Base-by-base conservation (phyloP, 2,888 invertebrate genomes). In the Polydrusus pterygomalis region DNA sequence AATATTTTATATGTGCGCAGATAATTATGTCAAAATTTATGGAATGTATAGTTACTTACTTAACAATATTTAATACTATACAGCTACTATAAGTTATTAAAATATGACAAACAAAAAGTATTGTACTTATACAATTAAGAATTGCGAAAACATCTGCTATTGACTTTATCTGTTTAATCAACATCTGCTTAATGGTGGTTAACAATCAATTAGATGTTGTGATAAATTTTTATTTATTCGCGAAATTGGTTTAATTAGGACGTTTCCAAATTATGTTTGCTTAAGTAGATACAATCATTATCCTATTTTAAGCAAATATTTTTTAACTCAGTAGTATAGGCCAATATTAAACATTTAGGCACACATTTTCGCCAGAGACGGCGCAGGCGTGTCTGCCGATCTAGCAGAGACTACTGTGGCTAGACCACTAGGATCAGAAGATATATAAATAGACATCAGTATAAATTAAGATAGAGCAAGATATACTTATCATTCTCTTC, bases 131-230 rank as follows among this genome's bases (percentile, higher is more conserved):
- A 49, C 78, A 75, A 78, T 78, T 76, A 76, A 68, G 74, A 77
- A 70, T 75, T 65, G 72, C 67, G 71, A 70, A 78, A 78, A 78
- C 79, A 79, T 78, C 79, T 79, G 79, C 78, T 70, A 60, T 74
- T 49, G 70, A 69, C 43, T 76, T 81, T 81, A 81, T 79, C 80
- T 74, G 74, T 34, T 18, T 38, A 74, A 78, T 79, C 77, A 76
- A 79, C 81, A 81, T 80, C 81, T 80, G 81, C 81, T 68, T 77
- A 78, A 79, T 81, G 73, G 78, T 74, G 71, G 79, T 74, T 78
- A 77, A 77, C 70, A 77, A 79, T 79, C 78, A 79, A 78, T 79
- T 79, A 79, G 69, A 69, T 69, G 69, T 56, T 56, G 64, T 54
- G 75, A 75, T 78, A 79, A 72, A 71, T 77, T 62, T 49, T 34